Conservation (phyloP, 37 sponge, comb jelly and placozoan species). For the Eunapius fragilis region DNA sequence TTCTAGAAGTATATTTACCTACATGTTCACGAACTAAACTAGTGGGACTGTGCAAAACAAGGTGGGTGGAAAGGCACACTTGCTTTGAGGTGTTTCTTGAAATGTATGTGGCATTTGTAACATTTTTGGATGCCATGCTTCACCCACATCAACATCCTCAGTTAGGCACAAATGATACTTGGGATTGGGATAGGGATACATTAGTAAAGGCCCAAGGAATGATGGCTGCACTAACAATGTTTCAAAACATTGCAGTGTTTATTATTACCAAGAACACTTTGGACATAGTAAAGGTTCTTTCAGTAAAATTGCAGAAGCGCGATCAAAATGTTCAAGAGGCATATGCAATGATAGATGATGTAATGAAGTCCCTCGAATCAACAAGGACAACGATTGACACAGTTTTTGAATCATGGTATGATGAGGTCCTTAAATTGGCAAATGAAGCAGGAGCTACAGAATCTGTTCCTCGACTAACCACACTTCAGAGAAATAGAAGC, state of each 20-base stretch:
- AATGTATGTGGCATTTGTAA: constrained; percentile 32
- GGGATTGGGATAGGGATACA: too few relatives aligned
- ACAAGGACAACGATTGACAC: constrained; percentile 34
- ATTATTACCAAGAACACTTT: constrained; percentile 45
- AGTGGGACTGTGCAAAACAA: constrained; percentile 50
- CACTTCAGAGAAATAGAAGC: constrained; percentile 29
- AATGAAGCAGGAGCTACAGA: constrained; percentile 22
- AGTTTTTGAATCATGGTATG: constrained; percentile 40
- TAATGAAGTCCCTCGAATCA: constrained; percentile 1
- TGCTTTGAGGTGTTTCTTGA: constrained; percentile 55
- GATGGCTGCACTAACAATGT: constrained; percentile 34
- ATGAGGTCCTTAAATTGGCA: constrained; percentile 33
- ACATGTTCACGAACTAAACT: constrained; percentile 41
- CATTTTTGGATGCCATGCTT: constrained; percentile 46
- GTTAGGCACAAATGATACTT: too few relatives aligned
- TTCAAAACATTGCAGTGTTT: constrained; percentile 48
- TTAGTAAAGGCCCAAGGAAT: too few relatives aligned
- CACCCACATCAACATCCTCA: constrained; percentile 26
- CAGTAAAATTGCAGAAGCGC: constrained; percentile 50
- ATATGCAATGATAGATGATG: constrained; percentile 31
- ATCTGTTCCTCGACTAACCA: constrained; percentile 31
- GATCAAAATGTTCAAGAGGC: constrained; percentile 42
- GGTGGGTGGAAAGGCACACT: constrained; percentile 60
- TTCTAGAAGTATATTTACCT: constrained; percentile 9
- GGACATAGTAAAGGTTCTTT: constrained; percentile 35